These are phyloP conservation scores for Netta rufina DNA, from an alignment of 2,797 vertebrate genomes.

Conservation along the genomic window DNA sequence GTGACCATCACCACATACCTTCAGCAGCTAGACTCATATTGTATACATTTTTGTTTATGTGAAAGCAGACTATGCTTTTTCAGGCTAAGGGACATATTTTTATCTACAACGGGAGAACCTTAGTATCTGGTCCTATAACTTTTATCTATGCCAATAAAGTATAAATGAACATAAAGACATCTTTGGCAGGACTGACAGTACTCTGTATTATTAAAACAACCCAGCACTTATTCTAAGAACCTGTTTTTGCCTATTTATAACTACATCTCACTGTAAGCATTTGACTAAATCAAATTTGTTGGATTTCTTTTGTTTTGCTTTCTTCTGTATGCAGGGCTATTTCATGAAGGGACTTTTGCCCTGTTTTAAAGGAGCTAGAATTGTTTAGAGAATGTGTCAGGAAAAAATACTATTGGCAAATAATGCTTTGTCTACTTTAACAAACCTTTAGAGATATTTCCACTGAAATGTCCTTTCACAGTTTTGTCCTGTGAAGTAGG, in stretches of 20 bases:
- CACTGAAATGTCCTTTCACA: not conserved
- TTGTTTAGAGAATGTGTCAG: not conserved
- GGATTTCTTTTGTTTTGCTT: not conserved
- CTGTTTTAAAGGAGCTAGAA: not conserved
- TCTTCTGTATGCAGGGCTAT: not conserved
- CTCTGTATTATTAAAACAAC: not conserved
- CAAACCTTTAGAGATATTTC: not conserved
- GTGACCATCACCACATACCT: not conserved
- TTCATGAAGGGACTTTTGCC: not conserved
- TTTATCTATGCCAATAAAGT: not conserved
- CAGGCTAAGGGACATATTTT: not conserved
- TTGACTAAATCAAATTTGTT: not conserved
- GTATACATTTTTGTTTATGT: not conserved
- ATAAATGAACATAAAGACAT: not conserved
- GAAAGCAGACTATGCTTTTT: not conserved
- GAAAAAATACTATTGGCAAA: not conserved
- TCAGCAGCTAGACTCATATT: not conserved
- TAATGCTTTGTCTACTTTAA: not conserved
- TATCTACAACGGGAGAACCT: not conserved
- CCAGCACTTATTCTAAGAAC: not conserved
- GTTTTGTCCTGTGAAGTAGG: not conserved
- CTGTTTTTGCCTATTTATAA: not conserved
- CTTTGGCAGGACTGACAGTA: not conserved
- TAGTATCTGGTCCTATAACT: not conserved
- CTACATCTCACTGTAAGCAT: not conserved